These are phyloP conservation scores for Synergus japonicus DNA, from an alignment of 2,888 invertebrate species.

Conservation along the genomic window DNA sequence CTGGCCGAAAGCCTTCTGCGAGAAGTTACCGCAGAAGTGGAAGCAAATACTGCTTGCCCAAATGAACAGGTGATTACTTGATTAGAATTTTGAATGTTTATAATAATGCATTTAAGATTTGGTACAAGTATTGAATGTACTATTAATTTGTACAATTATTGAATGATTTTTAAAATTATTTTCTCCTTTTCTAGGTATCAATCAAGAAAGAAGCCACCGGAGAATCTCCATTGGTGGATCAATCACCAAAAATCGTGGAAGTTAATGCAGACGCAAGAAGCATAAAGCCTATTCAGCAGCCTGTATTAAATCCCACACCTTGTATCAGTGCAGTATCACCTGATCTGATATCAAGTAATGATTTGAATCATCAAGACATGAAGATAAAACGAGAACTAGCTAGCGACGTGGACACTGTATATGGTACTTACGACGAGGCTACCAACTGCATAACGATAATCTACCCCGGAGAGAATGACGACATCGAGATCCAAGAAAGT, in stretches of 20 bases:
- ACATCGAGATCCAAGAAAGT: conserved; percentile 74
- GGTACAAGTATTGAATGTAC: not conserved
- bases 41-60: conserved; percentile 84
- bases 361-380: conserved; percentile 55
- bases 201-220: conserved; percentile 76
- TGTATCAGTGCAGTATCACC: conserved; percentile 59
- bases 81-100: not conserved
- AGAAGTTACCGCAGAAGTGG: conserved; percentile 86
- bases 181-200: conserved; percentile 68
- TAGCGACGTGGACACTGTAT: conserved; percentile 82
- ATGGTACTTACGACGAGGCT: conserved; percentile 85
- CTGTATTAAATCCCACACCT: conserved; percentile 40
- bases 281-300: conserved; percentile 55
- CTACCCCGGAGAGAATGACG: conserved; percentile 81
- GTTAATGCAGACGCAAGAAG: conserved; percentile 82
- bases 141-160: conserved; percentile 47
- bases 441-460: conserved; percentile 87
- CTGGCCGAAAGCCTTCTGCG: conserved; percentile 90
- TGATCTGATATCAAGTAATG: conserved; percentile 58
- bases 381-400: conserved; percentile 71
- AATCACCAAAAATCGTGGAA: conserved; percentile 91
- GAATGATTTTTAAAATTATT: conserved; percentile 51
- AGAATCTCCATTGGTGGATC: conserved; percentile 88
- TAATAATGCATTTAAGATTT: not conserved
- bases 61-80: conserved; percentile 81